Evolutionary conservation across 2,888 invertebrate genomes (phyloP).

Genomic region (Trichogramma dendrolimi): DNA sequence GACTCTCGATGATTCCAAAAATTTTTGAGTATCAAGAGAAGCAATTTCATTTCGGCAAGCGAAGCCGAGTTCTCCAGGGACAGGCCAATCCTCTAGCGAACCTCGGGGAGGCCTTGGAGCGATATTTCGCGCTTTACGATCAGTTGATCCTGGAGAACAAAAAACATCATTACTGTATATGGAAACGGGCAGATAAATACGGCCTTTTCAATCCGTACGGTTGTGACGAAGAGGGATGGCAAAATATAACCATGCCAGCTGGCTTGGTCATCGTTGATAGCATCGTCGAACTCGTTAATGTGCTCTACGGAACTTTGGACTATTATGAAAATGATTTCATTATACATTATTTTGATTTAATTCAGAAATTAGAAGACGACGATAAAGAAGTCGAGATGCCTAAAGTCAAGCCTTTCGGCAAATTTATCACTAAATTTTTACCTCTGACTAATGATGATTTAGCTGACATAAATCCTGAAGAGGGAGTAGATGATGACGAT

Average conservation of each 20-base stretch:
- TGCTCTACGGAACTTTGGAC: constrained; percentile 41
- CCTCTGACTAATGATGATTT: constrained; percentile 45
- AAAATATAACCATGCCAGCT: constrained; percentile 36
- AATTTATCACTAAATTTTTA: constrained; percentile 39
- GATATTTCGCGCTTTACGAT: constrained; percentile 39
- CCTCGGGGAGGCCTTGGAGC: constrained; percentile 44
- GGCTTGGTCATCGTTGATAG: constrained; percentile 37
- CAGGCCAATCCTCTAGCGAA: constrained; percentile 43
- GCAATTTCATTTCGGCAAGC: constrained; percentile 33
- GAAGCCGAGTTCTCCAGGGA: constrained; percentile 36
- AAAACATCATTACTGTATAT: constrained; percentile 40
- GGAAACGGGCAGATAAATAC: constrained; percentile 37
- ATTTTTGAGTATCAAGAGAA: constrained; percentile 37
- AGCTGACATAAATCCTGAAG: constrained; percentile 14
- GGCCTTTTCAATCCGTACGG: constrained; percentile 48
- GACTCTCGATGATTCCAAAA: constrained; percentile 40
- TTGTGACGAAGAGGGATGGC: constrained; percentile 41
- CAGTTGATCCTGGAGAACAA: constrained; percentile 44
- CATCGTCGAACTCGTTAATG: constrained; percentile 39
- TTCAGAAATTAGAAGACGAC: constrained; percentile 36
- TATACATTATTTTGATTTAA: constrained; percentile 39
- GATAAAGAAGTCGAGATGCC: constrained; percentile 33
- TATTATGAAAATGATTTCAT: constrained; percentile 39
- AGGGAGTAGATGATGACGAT: constrained; percentile 5
- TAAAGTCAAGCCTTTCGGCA: constrained; percentile 27